phyloP scores from a whole-genome alignment of 2,888 invertebrate species.

The Branchellion lobata region DNA sequence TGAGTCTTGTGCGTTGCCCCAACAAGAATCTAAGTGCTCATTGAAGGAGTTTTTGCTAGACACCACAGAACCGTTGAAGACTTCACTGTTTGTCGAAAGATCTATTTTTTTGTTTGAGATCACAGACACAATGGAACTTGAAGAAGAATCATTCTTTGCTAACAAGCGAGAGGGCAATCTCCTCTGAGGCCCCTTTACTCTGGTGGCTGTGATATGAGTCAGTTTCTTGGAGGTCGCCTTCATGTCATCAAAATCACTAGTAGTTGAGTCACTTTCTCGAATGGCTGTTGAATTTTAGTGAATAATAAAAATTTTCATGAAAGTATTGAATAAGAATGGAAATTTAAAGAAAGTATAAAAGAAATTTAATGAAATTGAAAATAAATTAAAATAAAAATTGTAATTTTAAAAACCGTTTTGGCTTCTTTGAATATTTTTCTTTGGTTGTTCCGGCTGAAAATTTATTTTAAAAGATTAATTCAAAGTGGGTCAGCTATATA shows the following conservation, averaged over 20 bases:
- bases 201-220: constrained; percentile 34
- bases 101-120: background rate
- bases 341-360: too few species aligned
- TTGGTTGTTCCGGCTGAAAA: background rate
- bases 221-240: constrained; percentile 8
- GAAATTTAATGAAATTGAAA: too few species aligned
- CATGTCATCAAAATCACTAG: background rate
- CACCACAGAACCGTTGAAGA: background rate
- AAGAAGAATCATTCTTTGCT: background rate
- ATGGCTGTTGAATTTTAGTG: background rate
- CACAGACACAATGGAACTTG: constrained; percentile 3
- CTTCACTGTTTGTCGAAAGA: background rate
- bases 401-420: background rate
- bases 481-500: background rate
- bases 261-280: background rate
- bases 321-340: too few species aligned
- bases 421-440: background rate
- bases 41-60: background rate
- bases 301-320: background rate
- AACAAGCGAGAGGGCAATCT: constrained; percentile 1
- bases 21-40: constrained; percentile 1
- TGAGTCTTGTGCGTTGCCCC: constrained; percentile 11
- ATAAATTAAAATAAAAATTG: too few species aligned
- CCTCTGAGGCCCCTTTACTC: constrained; percentile 36
- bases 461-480: background rate